Percentiles rank a stretch among this genome's conserved stretches.
These are phyloP conservation scores for Crotalus horridus DNA, from an alignment of 2,113 vertebrate genomes.

Conservation along the genomic window DNA sequence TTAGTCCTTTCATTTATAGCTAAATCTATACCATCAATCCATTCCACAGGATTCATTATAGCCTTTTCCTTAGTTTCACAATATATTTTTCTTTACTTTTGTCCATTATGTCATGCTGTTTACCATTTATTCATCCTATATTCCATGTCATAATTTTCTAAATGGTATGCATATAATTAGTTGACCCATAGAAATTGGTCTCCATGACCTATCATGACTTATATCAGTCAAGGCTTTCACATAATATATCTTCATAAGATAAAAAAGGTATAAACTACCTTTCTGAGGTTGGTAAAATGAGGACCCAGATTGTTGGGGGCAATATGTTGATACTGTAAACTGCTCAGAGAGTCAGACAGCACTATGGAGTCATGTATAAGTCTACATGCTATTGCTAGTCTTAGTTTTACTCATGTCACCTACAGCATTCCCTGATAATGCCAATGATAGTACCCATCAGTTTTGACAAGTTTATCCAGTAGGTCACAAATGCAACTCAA, in stretches of 20 bases:
- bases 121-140: not conserved
- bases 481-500: not conserved
- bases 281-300: not conserved
- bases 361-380: not conserved
- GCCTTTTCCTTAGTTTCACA: not conserved
- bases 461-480: not conserved
- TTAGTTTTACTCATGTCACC: not conserved
- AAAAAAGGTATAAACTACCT: not conserved
- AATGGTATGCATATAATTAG: not conserved
- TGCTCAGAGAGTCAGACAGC: not conserved
- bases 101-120: not conserved
- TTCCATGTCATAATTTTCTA: not conserved
- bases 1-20: not conserved
- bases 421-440: not conserved
- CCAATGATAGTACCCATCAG: not conserved
- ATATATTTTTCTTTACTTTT: not conserved
- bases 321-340: not conserved
- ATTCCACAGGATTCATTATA: not conserved
- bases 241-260: not conserved
- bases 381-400: not conserved
- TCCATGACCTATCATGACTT: not conserved
- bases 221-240: not conserved
- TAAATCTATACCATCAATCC: not conserved
- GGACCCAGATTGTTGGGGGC: not conserved
- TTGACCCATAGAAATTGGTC: not conserved